Evolutionary conservation across 2,797 vertebrate genomes (phyloP).

Genomic region (Danio kyathit): DNA sequence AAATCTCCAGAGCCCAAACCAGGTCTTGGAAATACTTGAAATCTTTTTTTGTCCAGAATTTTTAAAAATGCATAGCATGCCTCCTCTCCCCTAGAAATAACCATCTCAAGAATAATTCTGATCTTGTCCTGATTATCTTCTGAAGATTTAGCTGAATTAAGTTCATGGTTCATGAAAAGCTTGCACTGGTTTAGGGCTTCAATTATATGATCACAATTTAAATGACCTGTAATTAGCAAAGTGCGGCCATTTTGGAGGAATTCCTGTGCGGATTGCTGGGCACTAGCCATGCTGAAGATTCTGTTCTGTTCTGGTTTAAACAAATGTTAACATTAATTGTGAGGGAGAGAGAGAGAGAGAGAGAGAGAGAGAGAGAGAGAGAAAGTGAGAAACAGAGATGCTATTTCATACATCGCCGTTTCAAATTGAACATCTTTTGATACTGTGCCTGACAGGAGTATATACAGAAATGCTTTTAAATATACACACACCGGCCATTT

Average conservation of each 20-base stretch:
- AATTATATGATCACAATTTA: constrained; percentile 32
- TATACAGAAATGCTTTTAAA: too few relatives aligned
- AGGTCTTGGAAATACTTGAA: constrained; percentile 44
- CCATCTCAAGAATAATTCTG: constrained; percentile 20
- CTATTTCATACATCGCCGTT: too few relatives aligned
- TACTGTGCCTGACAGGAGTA: too few relatives aligned
- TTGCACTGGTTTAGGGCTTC: not conserved
- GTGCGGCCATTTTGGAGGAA: constrained; percentile 45
- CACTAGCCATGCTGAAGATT: constrained; percentile 47
- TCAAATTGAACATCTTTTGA: too few relatives aligned
- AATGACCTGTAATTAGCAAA: constrained; percentile 12
- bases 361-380: too few relatives aligned
- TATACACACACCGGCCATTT: too few relatives aligned
- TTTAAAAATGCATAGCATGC: constrained; percentile 41
- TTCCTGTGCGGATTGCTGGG: constrained; percentile 48
- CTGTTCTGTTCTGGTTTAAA: not conserved
- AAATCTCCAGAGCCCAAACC: constrained; percentile 37
- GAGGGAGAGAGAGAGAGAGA: not conserved
- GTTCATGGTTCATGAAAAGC: constrained; percentile 24
- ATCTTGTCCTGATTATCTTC: not conserved
- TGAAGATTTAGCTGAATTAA: not conserved
- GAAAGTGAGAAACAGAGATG: too few relatives aligned
- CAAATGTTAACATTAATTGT: not conserved
- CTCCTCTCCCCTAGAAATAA: constrained; percentile 40
- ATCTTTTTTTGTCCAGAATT: constrained; percentile 52